Conservation (phyloP, 2,888 invertebrate genomes). For the Callinectes sapidus region DNA sequence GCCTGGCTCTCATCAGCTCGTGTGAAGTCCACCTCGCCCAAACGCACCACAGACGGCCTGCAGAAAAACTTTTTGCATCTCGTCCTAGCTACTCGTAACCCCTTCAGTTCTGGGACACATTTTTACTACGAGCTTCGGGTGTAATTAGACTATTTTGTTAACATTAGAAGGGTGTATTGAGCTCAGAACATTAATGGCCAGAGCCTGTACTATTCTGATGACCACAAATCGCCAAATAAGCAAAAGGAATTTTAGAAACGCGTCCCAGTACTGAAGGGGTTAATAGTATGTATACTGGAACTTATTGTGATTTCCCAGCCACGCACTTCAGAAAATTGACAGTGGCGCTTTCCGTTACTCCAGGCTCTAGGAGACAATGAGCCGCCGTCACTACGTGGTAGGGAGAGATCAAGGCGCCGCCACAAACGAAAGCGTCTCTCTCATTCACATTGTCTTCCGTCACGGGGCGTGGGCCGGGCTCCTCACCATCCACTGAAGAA, state of each 20-base stretch:
- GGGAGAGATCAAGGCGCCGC: conserved; percentile 59
- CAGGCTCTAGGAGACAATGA: conserved; percentile 39
- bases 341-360: background rate
- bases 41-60: conserved; percentile 57
- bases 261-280: too few relatives aligned
- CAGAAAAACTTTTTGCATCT: background rate
- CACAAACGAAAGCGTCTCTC: conserved; percentile 44
- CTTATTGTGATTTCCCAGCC: background rate
- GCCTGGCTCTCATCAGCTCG: conserved; percentile 57
- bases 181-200: too few relatives aligned
- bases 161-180: too few relatives aligned
- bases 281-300: background rate
- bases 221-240: too few relatives aligned
- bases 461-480: too few relatives aligned
- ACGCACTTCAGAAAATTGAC: conserved; percentile 41
- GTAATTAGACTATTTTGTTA: too few relatives aligned
- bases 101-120: too few relatives aligned
- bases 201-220: too few relatives aligned
- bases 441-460: background rate
- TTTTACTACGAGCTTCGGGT: too few relatives aligned
- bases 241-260: too few relatives aligned
- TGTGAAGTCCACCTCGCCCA: conserved; percentile 60
- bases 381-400: conserved; percentile 58
- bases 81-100: too few relatives aligned
- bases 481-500: too few relatives aligned